Evolutionary conservation across 2,888 invertebrate species (phyloP), one percentile per base, ranked within the genome.

Genomic region (Scaptomyza parva): DNA sequence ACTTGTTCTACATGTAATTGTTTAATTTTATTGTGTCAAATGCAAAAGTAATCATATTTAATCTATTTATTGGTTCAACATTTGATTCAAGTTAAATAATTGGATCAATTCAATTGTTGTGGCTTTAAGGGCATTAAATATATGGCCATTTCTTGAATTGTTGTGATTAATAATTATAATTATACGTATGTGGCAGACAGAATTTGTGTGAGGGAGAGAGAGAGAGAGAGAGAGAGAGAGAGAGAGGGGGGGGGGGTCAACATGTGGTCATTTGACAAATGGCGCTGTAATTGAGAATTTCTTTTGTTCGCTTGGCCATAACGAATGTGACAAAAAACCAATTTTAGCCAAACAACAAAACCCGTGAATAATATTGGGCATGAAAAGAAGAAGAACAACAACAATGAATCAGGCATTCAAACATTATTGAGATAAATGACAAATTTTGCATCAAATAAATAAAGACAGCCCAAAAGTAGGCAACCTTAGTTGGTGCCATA

Each of bases 351-450:
- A n/a, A n/a, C n/a, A n/a, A 59, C 9, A 43, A 24, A 30, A 51
- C 45, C 45, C 39, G 43, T 70, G 48, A 70, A 53, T 48, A 61
- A 62, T 52, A 67, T 52, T 70, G 39, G 22, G 30, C 45, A 61
- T 26, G 22, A 20, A 33, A n/a, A 8, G 11, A 61, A 28, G n/a
- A 59, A 60, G 43, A 28, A 28, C 40, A 45, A 52, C 4, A 37
- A 47, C 62, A 67, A 33, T 67, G 47, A 37, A 37, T 18, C 28
- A 17, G 17, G 39, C 44, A 70, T 45, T 47, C 35, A 45, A 64
- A 45, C 69, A 64, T 64, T 65, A 73, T 62, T 64, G 55, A 73
- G 70, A 76, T 76, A 77, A 77, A 76, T 77, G 70, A 57, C 62
- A 65, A 65, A 67, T 48, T 59, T 65, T 20, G 57, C 50, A 30